A percentile compares a stretch with the other conserved stretches of the same genome.
Conservation (phyloP, 2,888 invertebrate species). For the Polymixis flavicincta region DNA sequence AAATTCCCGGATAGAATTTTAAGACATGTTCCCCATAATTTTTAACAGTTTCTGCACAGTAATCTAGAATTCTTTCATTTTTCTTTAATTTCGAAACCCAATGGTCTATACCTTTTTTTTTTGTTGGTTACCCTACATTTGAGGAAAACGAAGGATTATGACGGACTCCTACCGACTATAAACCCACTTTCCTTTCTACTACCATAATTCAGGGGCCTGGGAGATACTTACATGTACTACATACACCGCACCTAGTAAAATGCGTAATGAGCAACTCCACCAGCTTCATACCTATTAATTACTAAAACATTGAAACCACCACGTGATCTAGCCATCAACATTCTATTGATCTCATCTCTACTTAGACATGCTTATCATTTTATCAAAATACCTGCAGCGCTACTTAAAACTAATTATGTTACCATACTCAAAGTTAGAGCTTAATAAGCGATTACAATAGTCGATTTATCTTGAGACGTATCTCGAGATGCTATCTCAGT, state of each 20-base stretch:
- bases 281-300: slow-evolving; percentile 27
- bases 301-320: slow-evolving; percentile 32
- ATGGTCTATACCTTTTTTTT: neutral
- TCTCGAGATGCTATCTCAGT: slow-evolving; percentile 73
- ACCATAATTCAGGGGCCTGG: too few relatives aligned
- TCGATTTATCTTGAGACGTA: slow-evolving; percentile 73
- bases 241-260: neutral
- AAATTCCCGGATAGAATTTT: neutral
- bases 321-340: slow-evolving; percentile 36
- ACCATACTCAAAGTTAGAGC: slow-evolving; percentile 59
- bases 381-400: slow-evolving; percentile 54
- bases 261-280: neutral
- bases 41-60: neutral
- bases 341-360: slow-evolving; percentile 34
- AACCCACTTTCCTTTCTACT: too few relatives aligned
- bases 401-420: slow-evolving; percentile 66
- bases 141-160: too few relatives aligned
- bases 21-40: neutral
- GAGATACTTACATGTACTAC: too few relatives aligned
- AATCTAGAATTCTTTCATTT: neutral
- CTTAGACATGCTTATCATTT: slow-evolving; percentile 49
- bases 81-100: too few relatives aligned
- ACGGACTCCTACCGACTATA: too few relatives aligned
- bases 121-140: too few relatives aligned
- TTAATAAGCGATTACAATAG: slow-evolving; percentile 70